Base-by-base conservation (phyloP, 2,113 vertebrate species). In the Nannospalax galili region DNA sequence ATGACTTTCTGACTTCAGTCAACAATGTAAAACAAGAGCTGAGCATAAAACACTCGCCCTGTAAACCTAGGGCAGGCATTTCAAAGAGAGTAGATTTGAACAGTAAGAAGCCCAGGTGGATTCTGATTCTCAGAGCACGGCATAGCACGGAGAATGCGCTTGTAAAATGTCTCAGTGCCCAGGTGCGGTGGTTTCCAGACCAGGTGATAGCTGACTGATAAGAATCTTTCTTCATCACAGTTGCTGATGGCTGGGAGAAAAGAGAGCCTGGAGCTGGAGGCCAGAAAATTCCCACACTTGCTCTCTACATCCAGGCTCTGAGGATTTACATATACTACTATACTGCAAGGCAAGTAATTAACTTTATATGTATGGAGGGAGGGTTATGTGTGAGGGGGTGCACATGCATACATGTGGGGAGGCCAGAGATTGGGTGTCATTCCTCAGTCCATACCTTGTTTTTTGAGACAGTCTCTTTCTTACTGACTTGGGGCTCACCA, bases 191-290 rank as follows among this genome's bases (percentile, higher is more conserved):
- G 62, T 16, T 95, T 94, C 87, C 96, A 95, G 84, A 40, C 79
- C 4, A 40, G 45, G 67, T 65, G 74, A 58, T 69, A 65, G 42
- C 91, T 30, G 78, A 35, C 89, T 52, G 96, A 97, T 94, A 91
- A 95, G 90, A 52, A 95, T 96, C 95, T 30, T 52, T 77, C 95
- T 92, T 88, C 7, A 1, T 95, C 80, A 32, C 69, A 65, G 84
- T 96, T 96, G 94, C 86, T 92, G 95, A 89, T 93, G 70, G 48
- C 1, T 92, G 93, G 20, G 52, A 94, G 74, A 69, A 90, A 92
- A 75, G 3, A 32, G 58, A 94, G 87, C 92, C 92, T 93, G 80
- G 69, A 95, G 64, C 73, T 88, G 12, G 75, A 89, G 69, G 91
- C 91, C 65, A 69, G 88, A 84, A 81, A n/a, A 79, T 94, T 9